Evolutionary conservation across 2,113 vertebrate species (phyloP).

Genomic region (Coptodon bakossiorum): DNA sequence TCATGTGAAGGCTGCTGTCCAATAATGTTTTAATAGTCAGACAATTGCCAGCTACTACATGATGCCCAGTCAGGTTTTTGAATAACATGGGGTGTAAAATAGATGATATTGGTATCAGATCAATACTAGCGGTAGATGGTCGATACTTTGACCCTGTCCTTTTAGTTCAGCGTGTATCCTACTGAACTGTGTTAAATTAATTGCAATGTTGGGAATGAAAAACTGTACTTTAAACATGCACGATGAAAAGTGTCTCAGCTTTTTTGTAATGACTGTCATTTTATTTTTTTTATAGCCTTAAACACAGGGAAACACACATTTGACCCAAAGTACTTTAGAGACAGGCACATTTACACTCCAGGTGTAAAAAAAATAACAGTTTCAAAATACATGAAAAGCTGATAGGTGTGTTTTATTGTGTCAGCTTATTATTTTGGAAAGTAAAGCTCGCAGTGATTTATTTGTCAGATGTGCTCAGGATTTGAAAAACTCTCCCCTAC

Average conservation of each 20-base stretch:
- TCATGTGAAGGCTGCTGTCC: neutral
- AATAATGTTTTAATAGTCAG: neutral
- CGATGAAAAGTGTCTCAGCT: neutral
- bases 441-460: neutral
- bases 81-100: neutral
- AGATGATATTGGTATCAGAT: accelerated
- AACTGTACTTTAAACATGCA: neutral
- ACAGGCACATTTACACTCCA: neutral
- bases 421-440: neutral
- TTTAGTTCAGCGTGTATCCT: neutral
- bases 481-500: neutral
- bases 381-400: too few species aligned
- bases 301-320: neutral
- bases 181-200: neutral
- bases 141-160: neutral
- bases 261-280: accelerated
- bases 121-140: accelerated
- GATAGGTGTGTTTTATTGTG: too few species aligned
- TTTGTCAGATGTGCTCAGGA: neutral
- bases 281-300: neutral
- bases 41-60: neutral
- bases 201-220: neutral
- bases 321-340: neutral
- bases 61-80: neutral
- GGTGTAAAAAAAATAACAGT: too few species aligned